Percentiles rank a stretch among this genome's conserved stretches.
phyloP scores from a whole-genome alignment of 2,888 invertebrate species.

The Amorpha juglandis region DNA sequence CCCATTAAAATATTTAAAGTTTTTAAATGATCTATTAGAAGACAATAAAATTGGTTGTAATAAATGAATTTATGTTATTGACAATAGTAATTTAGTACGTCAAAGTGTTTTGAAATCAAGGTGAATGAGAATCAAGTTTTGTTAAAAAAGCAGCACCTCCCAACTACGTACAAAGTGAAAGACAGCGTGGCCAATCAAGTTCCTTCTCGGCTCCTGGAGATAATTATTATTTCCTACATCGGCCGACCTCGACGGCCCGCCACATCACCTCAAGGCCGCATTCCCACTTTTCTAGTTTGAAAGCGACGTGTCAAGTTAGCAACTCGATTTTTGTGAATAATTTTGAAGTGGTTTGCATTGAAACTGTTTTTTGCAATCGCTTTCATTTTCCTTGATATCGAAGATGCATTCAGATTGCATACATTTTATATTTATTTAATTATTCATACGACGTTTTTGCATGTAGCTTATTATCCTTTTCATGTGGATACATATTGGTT shows the following conservation, averaged over 20 bases:
- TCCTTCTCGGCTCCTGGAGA: conserved; percentile 42
- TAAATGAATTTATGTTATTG: not conserved
- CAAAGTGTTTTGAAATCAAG: conserved; percentile 15
- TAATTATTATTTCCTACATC: conserved; percentile 47
- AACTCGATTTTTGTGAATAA: conserved; percentile 41
- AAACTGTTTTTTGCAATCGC: conserved; percentile 31
- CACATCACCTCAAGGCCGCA: conserved; percentile 30
- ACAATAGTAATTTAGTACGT: not conserved
- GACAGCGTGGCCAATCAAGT: conserved; percentile 45
- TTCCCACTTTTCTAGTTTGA: conserved; percentile 42
- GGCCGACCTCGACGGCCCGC: conserved; percentile 32
- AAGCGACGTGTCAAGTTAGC: conserved; percentile 40
- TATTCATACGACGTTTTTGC: not conserved
- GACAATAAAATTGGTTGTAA: not conserved
- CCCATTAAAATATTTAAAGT: not conserved
- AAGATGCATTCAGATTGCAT: conserved; percentile 32
- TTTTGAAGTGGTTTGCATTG: conserved; percentile 51
- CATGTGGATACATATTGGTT: not conserved
- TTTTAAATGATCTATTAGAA: not conserved
- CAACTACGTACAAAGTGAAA: conserved; percentile 44
- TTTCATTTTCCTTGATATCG: conserved; percentile 41
- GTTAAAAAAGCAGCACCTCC: conserved; percentile 33
- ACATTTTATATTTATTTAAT: not conserved
- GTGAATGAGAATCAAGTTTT: conserved; percentile 25
- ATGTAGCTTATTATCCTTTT: not conserved